Conservation (phyloP, 2,888 invertebrate species). For the Melieria crassipennis region DNA sequence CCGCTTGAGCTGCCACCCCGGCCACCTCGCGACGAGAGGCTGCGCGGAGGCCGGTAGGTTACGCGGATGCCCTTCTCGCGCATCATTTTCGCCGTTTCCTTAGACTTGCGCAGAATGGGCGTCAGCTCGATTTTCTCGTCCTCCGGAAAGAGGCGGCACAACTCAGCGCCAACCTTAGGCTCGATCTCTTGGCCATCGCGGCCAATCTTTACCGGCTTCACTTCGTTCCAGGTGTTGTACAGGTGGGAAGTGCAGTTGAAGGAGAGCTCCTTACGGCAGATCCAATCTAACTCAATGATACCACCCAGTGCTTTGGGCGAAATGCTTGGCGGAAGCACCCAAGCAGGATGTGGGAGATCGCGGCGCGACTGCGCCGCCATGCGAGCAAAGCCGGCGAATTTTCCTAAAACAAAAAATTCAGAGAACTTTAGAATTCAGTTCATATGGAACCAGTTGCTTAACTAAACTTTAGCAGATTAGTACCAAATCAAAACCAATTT, state of each 20-base stretch:
- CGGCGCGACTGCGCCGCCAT: slow-evolving; percentile 88
- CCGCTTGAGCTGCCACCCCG: slow-evolving; percentile 61
- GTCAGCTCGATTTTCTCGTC: slow-evolving; percentile 92
- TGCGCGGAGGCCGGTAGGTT: slow-evolving; percentile 66
- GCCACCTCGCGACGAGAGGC: slow-evolving; percentile 61
- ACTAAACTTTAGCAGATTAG: no score
- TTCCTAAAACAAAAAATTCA: slow-evolving; percentile 66
- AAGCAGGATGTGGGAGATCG: slow-evolving; percentile 88
- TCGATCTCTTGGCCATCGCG: slow-evolving; percentile 98
- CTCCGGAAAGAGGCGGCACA: slow-evolving; percentile 90
- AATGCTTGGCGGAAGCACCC: slow-evolving; percentile 94
- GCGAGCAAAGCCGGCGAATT: slow-evolving; percentile 93
- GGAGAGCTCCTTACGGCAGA: slow-evolving; percentile 92
- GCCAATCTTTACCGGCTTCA: slow-evolving; percentile 98
- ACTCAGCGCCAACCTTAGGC: slow-evolving; percentile 91
- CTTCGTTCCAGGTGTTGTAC: slow-evolving; percentile 98
- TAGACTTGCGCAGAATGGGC: slow-evolving; percentile 84
- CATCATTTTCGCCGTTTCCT: slow-evolving; percentile 79
- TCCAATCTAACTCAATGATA: slow-evolving; percentile 97
- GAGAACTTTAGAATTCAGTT: background rate
- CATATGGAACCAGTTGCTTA: no score
- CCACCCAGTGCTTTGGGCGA: slow-evolving; percentile 94
- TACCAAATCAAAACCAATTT: no score
- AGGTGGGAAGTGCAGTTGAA: slow-evolving; percentile 92
- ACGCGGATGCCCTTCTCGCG: slow-evolving; percentile 65